Evolutionary conservation across 35 echinoderm and acorn worm genomes (phyloP).

Genomic region (Apostichopus parvimensis): DNA sequence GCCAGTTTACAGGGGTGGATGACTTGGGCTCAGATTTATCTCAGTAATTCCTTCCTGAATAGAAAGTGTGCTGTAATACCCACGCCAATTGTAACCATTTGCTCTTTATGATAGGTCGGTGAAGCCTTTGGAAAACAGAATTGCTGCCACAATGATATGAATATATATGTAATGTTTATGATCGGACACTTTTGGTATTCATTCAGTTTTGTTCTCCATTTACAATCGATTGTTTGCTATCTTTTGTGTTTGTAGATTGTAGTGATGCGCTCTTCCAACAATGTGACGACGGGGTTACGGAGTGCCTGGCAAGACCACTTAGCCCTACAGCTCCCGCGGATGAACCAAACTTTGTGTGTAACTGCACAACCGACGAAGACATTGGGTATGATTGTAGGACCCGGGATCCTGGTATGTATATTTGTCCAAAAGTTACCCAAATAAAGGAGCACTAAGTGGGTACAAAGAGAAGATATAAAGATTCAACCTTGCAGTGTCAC

Average conservation of each 20-base stretch:
- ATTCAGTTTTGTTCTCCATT: no score
- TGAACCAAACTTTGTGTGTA: slow-evolving; percentile 30
- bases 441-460: no score
- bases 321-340: neutral
- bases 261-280: neutral
- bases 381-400: neutral
- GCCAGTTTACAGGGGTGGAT: neutral
- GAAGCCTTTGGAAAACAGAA: slow-evolving; percentile 50
- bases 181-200: no score
- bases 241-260: neutral
- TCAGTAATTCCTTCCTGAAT: slow-evolving; percentile 47
- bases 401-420: neutral
- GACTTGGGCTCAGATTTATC: neutral
- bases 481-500: no score
- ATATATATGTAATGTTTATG: no score
- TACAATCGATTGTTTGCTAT: neutral
- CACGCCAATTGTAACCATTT: slow-evolving; percentile 44
- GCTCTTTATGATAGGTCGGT: slow-evolving; percentile 36
- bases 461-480: no score
- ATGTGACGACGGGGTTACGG: neutral
- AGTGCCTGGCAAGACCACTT: neutral
- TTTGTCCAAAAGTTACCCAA: no score
- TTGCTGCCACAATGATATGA: slow-evolving; percentile 26
- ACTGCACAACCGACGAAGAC: neutral
- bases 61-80: slow-evolving; percentile 6